These are phyloP conservation scores for Oenanthe oenanthe DNA, from an alignment of 2,113 vertebrate species.

Conservation along the genomic window DNA sequence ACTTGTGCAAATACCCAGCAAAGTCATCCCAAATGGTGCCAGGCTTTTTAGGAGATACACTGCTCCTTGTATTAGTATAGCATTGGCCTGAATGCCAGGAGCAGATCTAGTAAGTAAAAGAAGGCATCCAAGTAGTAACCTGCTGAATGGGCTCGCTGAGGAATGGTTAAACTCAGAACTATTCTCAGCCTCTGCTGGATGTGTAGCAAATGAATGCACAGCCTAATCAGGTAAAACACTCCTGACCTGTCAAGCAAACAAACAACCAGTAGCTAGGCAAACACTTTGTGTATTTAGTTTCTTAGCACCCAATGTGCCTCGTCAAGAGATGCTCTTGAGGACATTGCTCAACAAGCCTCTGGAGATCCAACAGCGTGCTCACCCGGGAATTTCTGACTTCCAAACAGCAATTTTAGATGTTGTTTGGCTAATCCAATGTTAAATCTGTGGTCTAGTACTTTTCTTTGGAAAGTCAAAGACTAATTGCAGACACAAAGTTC, in stretches of 20 bases:
- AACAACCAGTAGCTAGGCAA: neutral
- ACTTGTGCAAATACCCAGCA: neutral
- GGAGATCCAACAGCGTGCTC: neutral
- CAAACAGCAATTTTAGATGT: neutral
- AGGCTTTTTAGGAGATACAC: neutral
- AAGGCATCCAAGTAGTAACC: neutral
- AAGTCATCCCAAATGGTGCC: neutral
- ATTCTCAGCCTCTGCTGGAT: neutral
- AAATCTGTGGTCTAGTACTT: neutral
- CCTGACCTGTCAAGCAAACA: neutral
- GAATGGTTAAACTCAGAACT: neutral
- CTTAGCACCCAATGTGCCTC: neutral
- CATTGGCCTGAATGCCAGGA: neutral
- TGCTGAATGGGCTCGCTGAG: neutral
- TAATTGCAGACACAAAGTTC: neutral
- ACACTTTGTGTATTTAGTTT: neutral
- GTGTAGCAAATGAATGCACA: neutral
- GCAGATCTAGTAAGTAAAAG: neutral
- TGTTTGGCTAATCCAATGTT: neutral
- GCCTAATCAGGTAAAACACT: neutral
- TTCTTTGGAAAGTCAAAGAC: neutral
- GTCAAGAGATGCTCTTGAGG: neutral
- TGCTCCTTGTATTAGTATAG: neutral
- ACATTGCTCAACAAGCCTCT: neutral
- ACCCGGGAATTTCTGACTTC: slow-evolving; percentile 3